phyloP scores from a whole-genome alignment of 2,888 invertebrate genomes.

The Meandrusa payeni region DNA sequence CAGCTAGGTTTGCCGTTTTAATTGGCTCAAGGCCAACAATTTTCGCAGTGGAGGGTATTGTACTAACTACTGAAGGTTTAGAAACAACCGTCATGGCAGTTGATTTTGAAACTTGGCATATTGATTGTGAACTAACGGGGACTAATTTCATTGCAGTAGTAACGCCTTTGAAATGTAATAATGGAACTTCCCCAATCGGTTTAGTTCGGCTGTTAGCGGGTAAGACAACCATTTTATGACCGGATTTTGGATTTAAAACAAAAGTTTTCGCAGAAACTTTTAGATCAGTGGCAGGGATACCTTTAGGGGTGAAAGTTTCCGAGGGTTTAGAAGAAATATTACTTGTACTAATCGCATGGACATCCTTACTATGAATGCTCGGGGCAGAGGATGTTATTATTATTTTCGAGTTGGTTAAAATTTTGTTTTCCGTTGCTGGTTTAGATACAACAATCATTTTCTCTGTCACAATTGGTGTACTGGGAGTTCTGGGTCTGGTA shows the following conservation, averaged over 20 bases:
- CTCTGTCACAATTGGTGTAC: slow-evolving; percentile 46
- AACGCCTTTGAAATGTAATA: slow-evolving; percentile 71
- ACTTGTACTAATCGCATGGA: slow-evolving; percentile 45
- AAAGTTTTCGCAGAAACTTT: slow-evolving; percentile 75
- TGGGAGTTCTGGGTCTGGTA: slow-evolving; percentile 46
- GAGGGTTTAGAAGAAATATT: slow-evolving; percentile 52
- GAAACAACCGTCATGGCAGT: slow-evolving; percentile 56
- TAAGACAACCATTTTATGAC: slow-evolving; percentile 74
- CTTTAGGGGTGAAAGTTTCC: slow-evolving; percentile 66
- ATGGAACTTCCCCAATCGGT: slow-evolving; percentile 57
- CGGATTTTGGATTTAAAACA: slow-evolving; percentile 71
- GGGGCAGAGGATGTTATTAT: slow-evolving; percentile 57
- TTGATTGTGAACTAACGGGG: slow-evolving; percentile 63
- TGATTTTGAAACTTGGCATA: slow-evolving; percentile 46
- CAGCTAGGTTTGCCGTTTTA: slow-evolving; percentile 72
- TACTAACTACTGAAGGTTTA: slow-evolving; percentile 50
- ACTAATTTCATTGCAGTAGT: slow-evolving; percentile 71
- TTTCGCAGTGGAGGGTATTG: slow-evolving; percentile 51
- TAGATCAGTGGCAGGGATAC: slow-evolving; percentile 70
- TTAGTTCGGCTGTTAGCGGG: slow-evolving; percentile 68
- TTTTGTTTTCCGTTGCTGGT: slow-evolving; percentile 53
- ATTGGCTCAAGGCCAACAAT: slow-evolving; percentile 48
- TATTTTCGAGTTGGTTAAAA: slow-evolving; percentile 55
- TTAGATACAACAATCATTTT: slow-evolving; percentile 76
- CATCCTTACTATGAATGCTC: slow-evolving; percentile 48